A percentile compares a stretch with the other conserved stretches of the same genome.
Conservation (phyloP, 2,113 vertebrate species). For the Balaenoptera acutorostrata region DNA sequence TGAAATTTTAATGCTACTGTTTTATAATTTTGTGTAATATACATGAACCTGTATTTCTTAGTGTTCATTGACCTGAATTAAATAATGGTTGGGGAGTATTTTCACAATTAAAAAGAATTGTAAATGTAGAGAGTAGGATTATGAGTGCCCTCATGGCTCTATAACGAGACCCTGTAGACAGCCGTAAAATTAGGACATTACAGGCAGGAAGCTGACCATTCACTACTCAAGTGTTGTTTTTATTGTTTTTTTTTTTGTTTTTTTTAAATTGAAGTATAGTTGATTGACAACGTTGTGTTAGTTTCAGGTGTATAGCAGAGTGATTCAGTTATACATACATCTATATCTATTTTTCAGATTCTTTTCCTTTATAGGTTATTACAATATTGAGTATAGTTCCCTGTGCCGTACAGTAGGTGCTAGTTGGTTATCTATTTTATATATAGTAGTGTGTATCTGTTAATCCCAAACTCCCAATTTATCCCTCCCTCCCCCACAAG, state of each 20-base stretch:
- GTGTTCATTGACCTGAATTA: neutral
- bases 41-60: rapidly evolving
- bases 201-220: rapidly evolving
- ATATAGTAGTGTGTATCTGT: neutral
- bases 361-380: neutral
- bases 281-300: neutral
- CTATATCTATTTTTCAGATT: rapidly evolving
- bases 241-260: neutral
- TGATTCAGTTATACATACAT: rapidly evolving
- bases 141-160: rapidly evolving
- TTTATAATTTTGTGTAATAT: neutral
- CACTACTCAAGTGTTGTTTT: neutral
- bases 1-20: rapidly evolving
- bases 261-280: neutral
- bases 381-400: rapidly evolving
- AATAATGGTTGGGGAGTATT: no score
- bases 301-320: rapidly evolving
- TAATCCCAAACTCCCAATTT: neutral
- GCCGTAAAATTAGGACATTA: rapidly evolving
- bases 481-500: neutral
- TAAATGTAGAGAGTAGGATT: rapidly evolving
- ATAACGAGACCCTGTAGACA: rapidly evolving
- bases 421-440: neutral
- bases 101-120: rapidly evolving
- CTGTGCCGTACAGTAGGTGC: neutral